phyloP scores from a whole-genome alignment of 2,797 vertebrate species.

The Acanthurus tractus region DNA sequence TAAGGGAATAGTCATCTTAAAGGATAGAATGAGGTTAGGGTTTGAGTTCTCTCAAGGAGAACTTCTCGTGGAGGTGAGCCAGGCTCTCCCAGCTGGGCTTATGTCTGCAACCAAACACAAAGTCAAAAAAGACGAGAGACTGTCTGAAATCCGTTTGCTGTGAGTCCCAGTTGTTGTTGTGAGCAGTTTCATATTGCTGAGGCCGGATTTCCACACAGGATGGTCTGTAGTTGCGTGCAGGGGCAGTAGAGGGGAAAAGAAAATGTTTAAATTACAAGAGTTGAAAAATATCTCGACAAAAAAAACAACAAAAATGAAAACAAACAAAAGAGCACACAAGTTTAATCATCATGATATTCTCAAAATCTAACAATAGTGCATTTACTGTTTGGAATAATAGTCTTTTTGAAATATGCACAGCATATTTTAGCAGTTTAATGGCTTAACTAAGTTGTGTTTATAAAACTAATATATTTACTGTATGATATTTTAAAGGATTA shows the following conservation, averaged over 20 bases:
- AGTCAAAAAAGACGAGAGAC: constrained; percentile 19
- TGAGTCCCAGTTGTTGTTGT: constrained; percentile 26
- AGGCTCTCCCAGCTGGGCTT: constrained; percentile 47
- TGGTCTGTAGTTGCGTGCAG: background rate
- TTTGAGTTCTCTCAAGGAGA: constrained; percentile 67
- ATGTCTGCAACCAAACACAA: constrained; percentile 39
- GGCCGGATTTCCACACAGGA: constrained; percentile 1
- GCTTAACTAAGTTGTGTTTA: too few relatives aligned
- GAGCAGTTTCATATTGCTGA: constrained; percentile 34
- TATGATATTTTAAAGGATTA: background rate
- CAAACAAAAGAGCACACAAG: too few relatives aligned
- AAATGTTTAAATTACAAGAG: background rate
- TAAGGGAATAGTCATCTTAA: constrained; percentile 73
- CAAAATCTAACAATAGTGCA: too few relatives aligned
- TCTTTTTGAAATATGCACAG: too few relatives aligned
- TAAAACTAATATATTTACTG: too few relatives aligned
- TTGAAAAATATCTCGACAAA: too few relatives aligned
- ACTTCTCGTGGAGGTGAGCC: constrained; percentile 62
- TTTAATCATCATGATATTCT: too few relatives aligned
- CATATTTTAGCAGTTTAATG: too few relatives aligned
- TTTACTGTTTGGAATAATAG: too few relatives aligned
- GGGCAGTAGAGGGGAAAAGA: background rate
- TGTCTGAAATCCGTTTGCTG: constrained; percentile 29
- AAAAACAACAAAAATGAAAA: too few relatives aligned
- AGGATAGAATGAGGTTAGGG: constrained; percentile 80